Percentiles rank a stretch among this genome's conserved stretches.
These are phyloP conservation scores for Electrona antarctica DNA, from an alignment of 2,113 vertebrate species.

Conservation along the genomic window DNA sequence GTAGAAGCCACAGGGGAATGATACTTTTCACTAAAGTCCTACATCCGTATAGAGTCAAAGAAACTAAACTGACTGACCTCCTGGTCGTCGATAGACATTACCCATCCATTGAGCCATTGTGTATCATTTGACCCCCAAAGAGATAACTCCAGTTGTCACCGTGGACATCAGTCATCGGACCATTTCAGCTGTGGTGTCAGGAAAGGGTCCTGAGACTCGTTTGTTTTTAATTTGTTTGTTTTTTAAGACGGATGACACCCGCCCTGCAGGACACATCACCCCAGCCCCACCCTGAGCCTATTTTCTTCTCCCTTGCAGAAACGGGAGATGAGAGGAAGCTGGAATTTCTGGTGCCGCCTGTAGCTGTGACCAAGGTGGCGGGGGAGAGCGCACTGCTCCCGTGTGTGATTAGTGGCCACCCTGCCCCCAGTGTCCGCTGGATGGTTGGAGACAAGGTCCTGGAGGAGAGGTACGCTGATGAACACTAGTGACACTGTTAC, in stretches of 20 bases:
- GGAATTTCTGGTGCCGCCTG: conserved; percentile 83
- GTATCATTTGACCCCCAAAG: conserved; percentile 22
- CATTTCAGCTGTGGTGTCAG: conserved; percentile 29
- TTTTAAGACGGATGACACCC: conserved; percentile 35
- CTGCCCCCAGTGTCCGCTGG: conserved; percentile 82
- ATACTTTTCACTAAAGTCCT: neutral
- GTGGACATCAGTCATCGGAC: conserved; percentile 34
- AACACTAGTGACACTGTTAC: no score
- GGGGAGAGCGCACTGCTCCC: conserved; percentile 84
- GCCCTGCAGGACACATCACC: neutral
- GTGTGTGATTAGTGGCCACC: conserved; percentile 82
- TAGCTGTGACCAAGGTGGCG: conserved; percentile 71
- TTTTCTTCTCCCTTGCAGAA: conserved; percentile 72
- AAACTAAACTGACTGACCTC: neutral
- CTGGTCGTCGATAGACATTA: conserved; percentile 6
- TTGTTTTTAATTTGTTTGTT: conserved; percentile 37
- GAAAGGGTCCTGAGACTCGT: neutral
- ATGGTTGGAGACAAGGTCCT: conserved; percentile 80
- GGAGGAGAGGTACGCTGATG: conserved; percentile 80
- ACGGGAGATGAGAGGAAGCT: conserved; percentile 72
- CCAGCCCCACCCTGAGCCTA: conserved; percentile 19
- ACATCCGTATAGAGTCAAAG: neutral
- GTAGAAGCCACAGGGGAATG: neutral
- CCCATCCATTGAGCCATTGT: conserved; percentile 11
- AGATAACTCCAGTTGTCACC: conserved; percentile 20